Base-by-base conservation (phyloP, 1,140 invertebrate species). In the Camponotus vicinus region DNA sequence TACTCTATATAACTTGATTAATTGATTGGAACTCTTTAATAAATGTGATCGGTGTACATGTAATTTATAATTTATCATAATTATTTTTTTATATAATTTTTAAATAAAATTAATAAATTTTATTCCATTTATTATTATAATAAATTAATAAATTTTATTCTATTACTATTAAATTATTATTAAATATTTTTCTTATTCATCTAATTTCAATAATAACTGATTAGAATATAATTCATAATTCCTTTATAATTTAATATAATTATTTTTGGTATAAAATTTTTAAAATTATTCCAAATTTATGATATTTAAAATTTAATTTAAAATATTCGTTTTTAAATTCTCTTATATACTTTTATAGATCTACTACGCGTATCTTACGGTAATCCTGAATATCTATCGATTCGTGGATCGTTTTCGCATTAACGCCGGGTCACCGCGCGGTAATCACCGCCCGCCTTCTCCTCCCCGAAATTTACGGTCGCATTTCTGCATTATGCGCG, bases 361-460 rank as follows among this genome's bases (percentile, higher is more conserved):
- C 32, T 75, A 3, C 27, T 42, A 42, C 15, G 9, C 37, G 6
- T 40, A 40, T 40, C 37, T 40, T 45, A 27, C 5, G 13, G 21
- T 8, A 18, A 42, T 5, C 11, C 9, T 32, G 2, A 15, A 34
- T 27, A 42, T 78, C 42, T 18, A 6, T 34, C 59, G 27, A 64
- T 69, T 67, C 55, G 63, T 40, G 37, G 34, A 59, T 73, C 55
- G 79, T 61, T 82, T 82, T 61, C 67, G 67, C 79, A 73, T 82
- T 82, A 82, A 82, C 32, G 61, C 45, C 40, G 13, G 79, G 69
- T 82, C 67, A 45, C 13, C 79, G 79, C 67, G 37, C 55, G 55
- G 18, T 73, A 82, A 82, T 69, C 67, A 82, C 18, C 52, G 79
- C 37, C 55, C 52, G 15, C 52, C 49, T 7, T 15, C 45, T 4